Conservation (phyloP, 2,888 invertebrate genomes). For the Steinernema scapterisci region DNA sequence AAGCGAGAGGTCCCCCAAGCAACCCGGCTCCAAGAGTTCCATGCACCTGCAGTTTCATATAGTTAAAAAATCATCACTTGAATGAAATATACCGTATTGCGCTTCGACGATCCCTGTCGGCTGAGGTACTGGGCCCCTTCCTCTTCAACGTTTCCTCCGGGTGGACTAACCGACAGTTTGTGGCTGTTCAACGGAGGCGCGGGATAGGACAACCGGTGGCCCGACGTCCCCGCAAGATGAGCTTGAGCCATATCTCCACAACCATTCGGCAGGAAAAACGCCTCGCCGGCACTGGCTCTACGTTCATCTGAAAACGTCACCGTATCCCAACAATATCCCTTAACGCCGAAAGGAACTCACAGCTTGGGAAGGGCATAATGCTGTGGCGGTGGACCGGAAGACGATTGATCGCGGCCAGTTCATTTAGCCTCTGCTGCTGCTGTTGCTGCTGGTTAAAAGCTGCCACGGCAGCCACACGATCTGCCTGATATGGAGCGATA, state of each 20-base stretch:
- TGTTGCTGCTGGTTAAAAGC: constrained; percentile 36
- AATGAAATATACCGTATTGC: constrained; percentile 59
- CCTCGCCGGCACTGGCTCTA: constrained; percentile 62
- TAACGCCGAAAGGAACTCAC: neutral
- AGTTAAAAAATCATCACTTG: neutral
- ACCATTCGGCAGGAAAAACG: constrained; percentile 50
- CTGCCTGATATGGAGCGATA: constrained; percentile 21
- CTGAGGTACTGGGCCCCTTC: constrained; percentile 54
- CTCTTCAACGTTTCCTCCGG: constrained; percentile 43
- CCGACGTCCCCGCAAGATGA: constrained; percentile 21
- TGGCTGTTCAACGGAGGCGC: constrained; percentile 19
- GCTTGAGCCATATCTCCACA: constrained; percentile 40
- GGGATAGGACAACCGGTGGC: constrained; percentile 29
- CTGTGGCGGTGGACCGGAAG: constrained; percentile 42
- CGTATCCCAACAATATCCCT: too few species aligned
- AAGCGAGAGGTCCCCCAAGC: constrained; percentile 2
- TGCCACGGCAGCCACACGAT: constrained; percentile 34
- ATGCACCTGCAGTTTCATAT: constrained; percentile 16
- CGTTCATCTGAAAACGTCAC: constrained; percentile 52
- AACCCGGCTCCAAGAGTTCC: constrained; percentile 3
- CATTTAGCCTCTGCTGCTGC: constrained; percentile 18
- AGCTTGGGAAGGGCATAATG: constrained; percentile 46
- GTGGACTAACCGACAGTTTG: constrained; percentile 23
- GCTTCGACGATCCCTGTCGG: constrained; percentile 56
- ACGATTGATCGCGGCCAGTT: constrained; percentile 33